phyloP scores from a whole-genome alignment of 1,140 invertebrate genomes.

The Pogonomyrmex californicus region DNA sequence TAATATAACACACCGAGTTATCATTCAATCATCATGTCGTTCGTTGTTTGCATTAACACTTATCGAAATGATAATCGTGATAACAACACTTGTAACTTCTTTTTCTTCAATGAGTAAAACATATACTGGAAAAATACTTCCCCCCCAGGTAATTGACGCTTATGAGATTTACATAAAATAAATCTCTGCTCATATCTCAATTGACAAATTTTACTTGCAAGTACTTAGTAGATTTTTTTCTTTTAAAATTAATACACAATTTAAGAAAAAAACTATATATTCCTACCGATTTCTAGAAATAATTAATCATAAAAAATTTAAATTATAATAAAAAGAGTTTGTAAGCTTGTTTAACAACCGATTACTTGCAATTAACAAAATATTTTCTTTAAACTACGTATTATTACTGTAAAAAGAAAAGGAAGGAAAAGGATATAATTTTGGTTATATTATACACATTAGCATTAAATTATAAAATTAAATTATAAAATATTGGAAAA shows the following conservation, averaged over 20 bases:
- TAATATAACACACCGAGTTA: not conserved
- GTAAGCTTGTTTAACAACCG: not conserved
- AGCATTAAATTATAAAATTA: slow-evolving; percentile 8
- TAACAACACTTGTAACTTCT: not conserved
- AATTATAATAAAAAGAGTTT: not conserved
- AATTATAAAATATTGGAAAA: not conserved
- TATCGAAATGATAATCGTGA: not conserved
- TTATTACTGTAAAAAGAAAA: not conserved
- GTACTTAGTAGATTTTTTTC: not conserved
- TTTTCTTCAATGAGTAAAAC: slow-evolving; percentile 20
- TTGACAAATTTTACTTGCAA: not conserved
- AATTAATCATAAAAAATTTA: not conserved
- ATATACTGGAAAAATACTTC: slow-evolving; percentile 39
- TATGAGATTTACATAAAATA: slow-evolving; percentile 60
- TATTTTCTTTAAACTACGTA: not conserved
- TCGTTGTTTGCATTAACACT: slow-evolving; percentile 24
- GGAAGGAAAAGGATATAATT: not conserved
- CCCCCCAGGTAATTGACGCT: slow-evolving; percentile 56
- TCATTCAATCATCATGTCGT: not conserved
- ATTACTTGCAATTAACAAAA: not conserved
- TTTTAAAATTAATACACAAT: not conserved
- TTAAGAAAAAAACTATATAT: slow-evolving; percentile 8
- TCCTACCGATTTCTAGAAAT: not conserved
- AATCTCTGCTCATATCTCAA: slow-evolving; percentile 26
- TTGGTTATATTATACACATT: not conserved